These are phyloP conservation scores for Chironomus tepperi DNA, from an alignment of 1,140 invertebrate genomes.

Conservation along the genomic window DNA sequence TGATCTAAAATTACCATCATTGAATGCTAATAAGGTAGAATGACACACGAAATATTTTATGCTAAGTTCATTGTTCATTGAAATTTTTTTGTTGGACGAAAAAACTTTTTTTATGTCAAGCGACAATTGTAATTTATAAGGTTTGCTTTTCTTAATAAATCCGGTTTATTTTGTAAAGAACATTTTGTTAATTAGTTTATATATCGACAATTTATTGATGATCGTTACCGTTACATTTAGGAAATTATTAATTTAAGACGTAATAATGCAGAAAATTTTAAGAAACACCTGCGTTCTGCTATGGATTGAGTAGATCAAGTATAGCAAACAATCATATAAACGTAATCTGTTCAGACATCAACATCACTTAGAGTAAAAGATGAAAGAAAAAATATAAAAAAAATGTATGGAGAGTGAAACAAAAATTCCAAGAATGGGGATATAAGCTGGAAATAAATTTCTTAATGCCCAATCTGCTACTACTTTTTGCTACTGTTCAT, in stretches of 20 bases:
- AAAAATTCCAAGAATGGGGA: not conserved
- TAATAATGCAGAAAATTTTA: too few relatives aligned
- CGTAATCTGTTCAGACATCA: too few relatives aligned
- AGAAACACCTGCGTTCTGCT: too few relatives aligned
- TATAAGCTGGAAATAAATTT: not conserved
- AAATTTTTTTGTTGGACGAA: not conserved
- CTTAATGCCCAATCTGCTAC: not conserved
- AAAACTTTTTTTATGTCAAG: not conserved
- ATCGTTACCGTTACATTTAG: too few relatives aligned
- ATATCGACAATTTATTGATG: too few relatives aligned
- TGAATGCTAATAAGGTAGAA: not conserved
- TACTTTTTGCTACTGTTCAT: constrained; percentile 7
- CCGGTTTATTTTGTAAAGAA: too few relatives aligned
- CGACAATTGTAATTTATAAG: not conserved
- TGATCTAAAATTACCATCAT: not conserved
- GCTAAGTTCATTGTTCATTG: constrained; percentile 2
- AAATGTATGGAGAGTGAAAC: not conserved
- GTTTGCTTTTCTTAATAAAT: not conserved
- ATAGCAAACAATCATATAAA: too few relatives aligned
- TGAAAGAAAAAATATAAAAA: not conserved
- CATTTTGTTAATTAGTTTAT: too few relatives aligned
- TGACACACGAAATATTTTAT: not conserved
- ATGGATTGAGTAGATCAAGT: too few relatives aligned
- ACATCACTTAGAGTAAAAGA: not conserved
- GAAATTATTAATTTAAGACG: too few relatives aligned